These are phyloP conservation scores for Ophioderma brevispina DNA, from an alignment of 35 echinoderm and acorn worm genomes.

Conservation along the genomic window DNA sequence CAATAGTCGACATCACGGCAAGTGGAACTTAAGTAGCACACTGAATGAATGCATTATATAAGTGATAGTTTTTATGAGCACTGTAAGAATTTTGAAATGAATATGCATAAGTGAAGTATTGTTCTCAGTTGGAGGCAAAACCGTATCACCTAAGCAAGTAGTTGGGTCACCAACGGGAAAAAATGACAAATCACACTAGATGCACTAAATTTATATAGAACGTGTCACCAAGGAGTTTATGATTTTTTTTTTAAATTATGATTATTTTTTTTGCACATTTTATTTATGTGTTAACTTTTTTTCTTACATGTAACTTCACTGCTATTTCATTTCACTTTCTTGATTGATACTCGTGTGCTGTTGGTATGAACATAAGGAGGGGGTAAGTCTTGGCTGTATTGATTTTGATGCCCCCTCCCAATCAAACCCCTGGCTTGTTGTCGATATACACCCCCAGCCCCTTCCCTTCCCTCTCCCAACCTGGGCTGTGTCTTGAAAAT, in stretches of 20 bases:
- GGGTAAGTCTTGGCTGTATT: slow-evolving; percentile 6
- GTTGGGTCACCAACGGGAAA: no score
- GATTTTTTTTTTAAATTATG: background rate
- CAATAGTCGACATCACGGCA: background rate
- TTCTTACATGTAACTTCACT: slow-evolving; percentile 10
- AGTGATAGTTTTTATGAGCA: slow-evolving; percentile 3
- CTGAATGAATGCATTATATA: background rate
- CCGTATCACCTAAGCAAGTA: no score
- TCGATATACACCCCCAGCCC: background rate
- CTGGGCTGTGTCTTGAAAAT: background rate
- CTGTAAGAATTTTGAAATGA: slow-evolving; percentile 11
- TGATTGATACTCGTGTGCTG: slow-evolving; percentile 7
- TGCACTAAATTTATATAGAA: no score
- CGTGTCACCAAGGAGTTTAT: background rate
- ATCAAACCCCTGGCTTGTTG: background rate
- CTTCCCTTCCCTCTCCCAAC: background rate
- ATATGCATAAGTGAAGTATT: background rate
- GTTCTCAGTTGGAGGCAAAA: no score
- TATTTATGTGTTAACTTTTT: slow-evolving; percentile 1
- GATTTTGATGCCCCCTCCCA: background rate
- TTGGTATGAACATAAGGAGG: slow-evolving; percentile 10
- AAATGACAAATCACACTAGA: no score
- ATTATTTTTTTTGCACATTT: background rate
- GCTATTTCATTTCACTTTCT: slow-evolving; percentile 14
- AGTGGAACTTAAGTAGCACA: background rate